Evolutionary conservation across 2,797 vertebrate species (phyloP).

Genomic region (Sebastes steindachneri): DNA sequence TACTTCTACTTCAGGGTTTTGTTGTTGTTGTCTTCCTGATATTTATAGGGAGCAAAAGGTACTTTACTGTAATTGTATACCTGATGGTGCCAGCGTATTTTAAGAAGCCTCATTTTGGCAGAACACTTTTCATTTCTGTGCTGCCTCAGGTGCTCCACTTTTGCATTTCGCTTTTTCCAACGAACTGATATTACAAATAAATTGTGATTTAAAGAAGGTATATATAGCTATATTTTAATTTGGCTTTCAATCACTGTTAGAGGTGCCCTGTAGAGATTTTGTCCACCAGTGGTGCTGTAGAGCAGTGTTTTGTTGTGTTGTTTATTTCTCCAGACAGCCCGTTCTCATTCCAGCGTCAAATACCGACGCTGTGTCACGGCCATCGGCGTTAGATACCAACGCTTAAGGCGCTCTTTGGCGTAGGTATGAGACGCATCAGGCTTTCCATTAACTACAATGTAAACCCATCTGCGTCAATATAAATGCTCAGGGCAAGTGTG

Average conservation of each 20-base stretch:
- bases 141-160: neutral
- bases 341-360: too few relatives aligned
- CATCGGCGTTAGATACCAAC: too few relatives aligned
- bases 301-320: neutral
- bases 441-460: too few relatives aligned
- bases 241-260: neutral
- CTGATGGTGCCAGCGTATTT: neutral
- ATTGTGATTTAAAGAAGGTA: neutral
- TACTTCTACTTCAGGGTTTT: neutral
- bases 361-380: too few relatives aligned
- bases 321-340: neutral
- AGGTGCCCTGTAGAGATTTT: neutral
- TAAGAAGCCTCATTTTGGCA: neutral
- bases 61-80: neutral
- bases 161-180: neutral
- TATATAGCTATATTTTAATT: neutral
- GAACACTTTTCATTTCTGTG: neutral
- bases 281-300: neutral
- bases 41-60: neutral
- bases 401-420: fast-evolving
- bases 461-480: too few relatives aligned
- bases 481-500: too few relatives aligned
- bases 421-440: too few relatives aligned
- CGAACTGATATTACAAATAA: neutral
- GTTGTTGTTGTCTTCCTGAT: neutral